These are phyloP conservation scores for Drosophila santomea DNA, from an alignment of 1,140 invertebrate species.

Conservation along the genomic window DNA sequence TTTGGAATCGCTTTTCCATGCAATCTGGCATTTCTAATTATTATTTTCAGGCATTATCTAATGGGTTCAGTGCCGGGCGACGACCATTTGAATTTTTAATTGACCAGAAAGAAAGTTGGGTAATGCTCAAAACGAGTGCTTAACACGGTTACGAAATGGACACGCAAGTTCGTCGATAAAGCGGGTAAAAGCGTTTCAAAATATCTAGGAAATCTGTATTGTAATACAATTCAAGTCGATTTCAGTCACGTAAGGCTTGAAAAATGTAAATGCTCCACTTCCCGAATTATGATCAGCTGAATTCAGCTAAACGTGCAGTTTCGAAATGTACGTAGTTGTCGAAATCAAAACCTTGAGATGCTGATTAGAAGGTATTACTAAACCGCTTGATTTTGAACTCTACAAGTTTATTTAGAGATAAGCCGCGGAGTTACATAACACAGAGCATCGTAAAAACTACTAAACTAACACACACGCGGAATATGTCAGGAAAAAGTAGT, in stretches of 20 bases:
- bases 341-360: conserved; percentile 12
- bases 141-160: conserved; percentile 62
- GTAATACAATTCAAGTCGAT: conserved; percentile 2
- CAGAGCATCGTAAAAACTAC: conserved; percentile 21
- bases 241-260: conserved; percentile 18
- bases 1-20: conserved; percentile 53
- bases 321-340: background rate
- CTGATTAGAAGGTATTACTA: conserved; percentile 15
- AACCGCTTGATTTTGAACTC: conserved; percentile 18
- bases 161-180: conserved; percentile 18
- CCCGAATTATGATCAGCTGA: background rate
- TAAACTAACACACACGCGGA: conserved; percentile 10
- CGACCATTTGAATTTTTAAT: conserved; percentile 64
- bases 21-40: conserved; percentile 68
- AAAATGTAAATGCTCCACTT: conserved; percentile 20
- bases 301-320: background rate
- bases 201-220: background rate
- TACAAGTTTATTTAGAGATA: conserved; percentile 19
- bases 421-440: conserved; percentile 34
- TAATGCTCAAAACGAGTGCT: conserved; percentile 29
- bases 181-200: background rate
- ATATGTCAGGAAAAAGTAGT: conserved; percentile 28
- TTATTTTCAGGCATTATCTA: conserved; percentile 58
- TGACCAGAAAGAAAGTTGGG: conserved; percentile 47
- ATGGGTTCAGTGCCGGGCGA: conserved; percentile 47